These are phyloP conservation scores for Pseudococcus longispinus DNA, from an alignment of 2,888 invertebrate genomes.

Conservation along the genomic window DNA sequence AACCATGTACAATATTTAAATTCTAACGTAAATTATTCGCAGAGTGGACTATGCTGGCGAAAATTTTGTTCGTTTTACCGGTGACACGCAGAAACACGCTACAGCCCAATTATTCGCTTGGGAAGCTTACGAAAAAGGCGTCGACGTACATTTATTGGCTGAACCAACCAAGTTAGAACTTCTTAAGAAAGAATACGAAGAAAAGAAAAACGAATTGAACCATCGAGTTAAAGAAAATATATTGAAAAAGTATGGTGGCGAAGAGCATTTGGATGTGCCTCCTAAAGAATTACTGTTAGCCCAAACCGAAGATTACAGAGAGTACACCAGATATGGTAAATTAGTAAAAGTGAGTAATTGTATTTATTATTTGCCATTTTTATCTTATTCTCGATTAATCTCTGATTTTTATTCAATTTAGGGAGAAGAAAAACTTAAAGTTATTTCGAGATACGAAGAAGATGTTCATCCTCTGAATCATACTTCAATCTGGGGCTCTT, in stretches of 20 bases:
- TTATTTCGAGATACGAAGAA: conserved; percentile 92
- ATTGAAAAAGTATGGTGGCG: conserved; percentile 91
- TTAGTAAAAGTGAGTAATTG: conserved; percentile 64
- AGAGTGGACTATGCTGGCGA: conserved; percentile 88
- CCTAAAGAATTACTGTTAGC: conserved; percentile 88
- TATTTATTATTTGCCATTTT: neutral
- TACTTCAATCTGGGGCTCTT: conserved; percentile 94
- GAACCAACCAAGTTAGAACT: conserved; percentile 97
- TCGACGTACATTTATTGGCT: conserved; percentile 93
- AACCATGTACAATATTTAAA: neutral
- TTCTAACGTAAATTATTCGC: conserved; percentile 58
- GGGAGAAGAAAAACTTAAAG: conserved; percentile 87
- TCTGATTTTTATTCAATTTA: conserved; percentile 59
- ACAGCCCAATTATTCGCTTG: conserved; percentile 95
- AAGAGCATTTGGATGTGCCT: conserved; percentile 86
- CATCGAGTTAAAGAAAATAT: conserved; percentile 79
- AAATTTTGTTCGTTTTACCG: conserved; percentile 93
- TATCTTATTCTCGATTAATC: neutral
- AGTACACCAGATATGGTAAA: conserved; percentile 93
- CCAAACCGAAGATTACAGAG: conserved; percentile 94
- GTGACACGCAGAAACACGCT: conserved; percentile 91
- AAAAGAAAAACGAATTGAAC: conserved; percentile 89
- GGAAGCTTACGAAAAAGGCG: conserved; percentile 92
- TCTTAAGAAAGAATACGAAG: conserved; percentile 86
- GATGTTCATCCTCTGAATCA: conserved; percentile 93